Evolutionary conservation across 2,888 invertebrate genomes (phyloP).

Genomic region (Machimus atricapillus): DNA sequence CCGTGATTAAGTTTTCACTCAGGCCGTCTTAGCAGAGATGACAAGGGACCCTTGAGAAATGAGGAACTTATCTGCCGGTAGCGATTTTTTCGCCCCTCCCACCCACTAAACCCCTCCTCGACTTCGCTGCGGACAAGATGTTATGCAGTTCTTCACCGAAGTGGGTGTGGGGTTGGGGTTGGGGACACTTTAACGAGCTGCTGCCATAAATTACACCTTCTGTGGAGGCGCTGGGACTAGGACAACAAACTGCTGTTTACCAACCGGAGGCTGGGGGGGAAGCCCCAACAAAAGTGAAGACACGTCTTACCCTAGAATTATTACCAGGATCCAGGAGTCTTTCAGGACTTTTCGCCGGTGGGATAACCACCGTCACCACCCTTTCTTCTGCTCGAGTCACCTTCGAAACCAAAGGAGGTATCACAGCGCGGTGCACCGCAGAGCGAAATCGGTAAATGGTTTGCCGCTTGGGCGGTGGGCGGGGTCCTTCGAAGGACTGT

Average conservation of each 20-base stretch:
- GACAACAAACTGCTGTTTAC: slow-evolving; percentile 3
- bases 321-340: background rate
- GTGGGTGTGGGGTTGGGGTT: background rate
- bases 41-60: slow-evolving; percentile 21
- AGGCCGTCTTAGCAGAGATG: background rate
- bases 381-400: background rate
- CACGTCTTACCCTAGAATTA: slow-evolving; percentile 18
- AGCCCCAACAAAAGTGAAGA: background rate
- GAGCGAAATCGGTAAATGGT: background rate
- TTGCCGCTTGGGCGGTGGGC: background rate
- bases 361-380: background rate
- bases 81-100: background rate
- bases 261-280: background rate
- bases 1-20: slow-evolving; percentile 3
- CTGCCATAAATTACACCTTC: slow-evolving; percentile 19
- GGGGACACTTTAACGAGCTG: slow-evolving; percentile 21
- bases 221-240: background rate
- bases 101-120: background rate
- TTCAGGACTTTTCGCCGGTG: background rate
- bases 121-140: background rate
- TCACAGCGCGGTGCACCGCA: background rate
- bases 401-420: background rate
- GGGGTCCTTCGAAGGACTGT: background rate
- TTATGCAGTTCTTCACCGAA: background rate
- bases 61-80: background rate